These are phyloP conservation scores for Xiphophorus couchianus DNA, from an alignment of 2,113 vertebrate species.

Conservation along the genomic window DNA sequence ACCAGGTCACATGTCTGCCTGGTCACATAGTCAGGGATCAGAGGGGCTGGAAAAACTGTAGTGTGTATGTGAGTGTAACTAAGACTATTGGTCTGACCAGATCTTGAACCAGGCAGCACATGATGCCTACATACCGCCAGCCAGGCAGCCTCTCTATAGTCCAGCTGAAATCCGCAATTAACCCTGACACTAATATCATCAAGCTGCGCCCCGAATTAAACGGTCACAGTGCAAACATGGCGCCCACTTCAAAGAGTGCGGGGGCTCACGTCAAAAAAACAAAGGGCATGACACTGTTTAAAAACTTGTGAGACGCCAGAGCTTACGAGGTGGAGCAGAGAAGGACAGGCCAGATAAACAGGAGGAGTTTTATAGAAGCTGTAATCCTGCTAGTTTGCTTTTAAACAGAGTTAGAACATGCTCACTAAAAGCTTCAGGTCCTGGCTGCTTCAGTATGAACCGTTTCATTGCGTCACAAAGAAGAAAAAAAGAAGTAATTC, in stretches of 20 bases:
- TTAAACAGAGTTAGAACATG: background rate
- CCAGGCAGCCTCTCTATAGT: conserved; percentile 52
- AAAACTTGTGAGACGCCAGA: conserved; percentile 45
- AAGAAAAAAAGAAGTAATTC: background rate
- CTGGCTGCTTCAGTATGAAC: background rate
- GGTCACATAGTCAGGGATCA: conserved; percentile 75
- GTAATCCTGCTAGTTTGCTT: conserved; percentile 10
- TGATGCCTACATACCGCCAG: conserved; percentile 66
- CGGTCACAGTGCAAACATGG: conserved; percentile 68
- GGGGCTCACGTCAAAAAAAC: conserved; percentile 60
- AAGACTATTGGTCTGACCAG: conserved; percentile 68
- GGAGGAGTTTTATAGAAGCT: conserved; percentile 48
- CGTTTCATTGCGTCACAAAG: background rate
- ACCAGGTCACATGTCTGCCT: conserved; percentile 67
- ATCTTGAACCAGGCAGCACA: conserved; percentile 69
- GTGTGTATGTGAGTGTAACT: conserved; percentile 53
- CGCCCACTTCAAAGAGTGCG: conserved; percentile 59
- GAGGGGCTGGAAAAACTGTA: conserved; percentile 40
- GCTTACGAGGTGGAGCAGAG: conserved; percentile 27
- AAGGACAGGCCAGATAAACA: conserved; percentile 40
- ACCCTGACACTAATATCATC: conserved; percentile 75
- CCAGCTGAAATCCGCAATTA: conserved; percentile 61
- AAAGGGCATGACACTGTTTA: conserved; percentile 64
- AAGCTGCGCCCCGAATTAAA: conserved; percentile 59
- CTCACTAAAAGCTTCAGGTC: background rate